phyloP scores from a whole-genome alignment of 2,113 vertebrate species.

The Myotis davidii region DNA sequence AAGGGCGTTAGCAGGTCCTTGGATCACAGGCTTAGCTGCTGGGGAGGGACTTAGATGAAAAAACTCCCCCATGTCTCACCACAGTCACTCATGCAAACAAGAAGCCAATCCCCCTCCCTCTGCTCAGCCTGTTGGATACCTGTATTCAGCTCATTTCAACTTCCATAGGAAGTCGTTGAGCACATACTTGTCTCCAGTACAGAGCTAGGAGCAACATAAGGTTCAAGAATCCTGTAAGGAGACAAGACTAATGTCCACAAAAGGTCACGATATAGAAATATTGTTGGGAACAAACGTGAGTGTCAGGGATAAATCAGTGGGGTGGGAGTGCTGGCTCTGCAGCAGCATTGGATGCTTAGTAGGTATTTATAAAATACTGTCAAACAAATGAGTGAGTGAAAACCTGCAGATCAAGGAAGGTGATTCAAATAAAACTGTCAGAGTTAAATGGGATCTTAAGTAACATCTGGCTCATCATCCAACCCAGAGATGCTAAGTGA shows the following conservation, averaged over 20 bases:
- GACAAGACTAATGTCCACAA: neutral
- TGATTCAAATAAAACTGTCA: neutral
- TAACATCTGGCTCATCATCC: neutral
- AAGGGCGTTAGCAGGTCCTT: neutral
- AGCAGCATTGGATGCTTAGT: neutral
- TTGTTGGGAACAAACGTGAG: neutral
- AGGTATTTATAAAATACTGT: conserved; percentile 34
- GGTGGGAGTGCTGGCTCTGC: neutral
- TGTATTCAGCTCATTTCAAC: neutral
- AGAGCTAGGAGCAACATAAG: neutral
- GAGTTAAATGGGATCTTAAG: neutral
- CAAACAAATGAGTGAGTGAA: neutral
- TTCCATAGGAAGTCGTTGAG: neutral
- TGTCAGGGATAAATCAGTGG: neutral
- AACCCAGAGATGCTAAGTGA: neutral
- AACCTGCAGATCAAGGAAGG: neutral
- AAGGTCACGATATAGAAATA: neutral
- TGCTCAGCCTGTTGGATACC: neutral
- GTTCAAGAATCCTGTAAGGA: neutral
- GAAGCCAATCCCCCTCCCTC: neutral
- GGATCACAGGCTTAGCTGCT: neutral
- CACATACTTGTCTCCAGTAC: neutral
- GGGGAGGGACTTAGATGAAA: neutral
- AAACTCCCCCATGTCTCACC: neutral
- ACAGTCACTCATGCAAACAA: neutral